phyloP scores from a whole-genome alignment of 2,113 vertebrate genomes.

The Neolamprologus kungweensis region DNA sequence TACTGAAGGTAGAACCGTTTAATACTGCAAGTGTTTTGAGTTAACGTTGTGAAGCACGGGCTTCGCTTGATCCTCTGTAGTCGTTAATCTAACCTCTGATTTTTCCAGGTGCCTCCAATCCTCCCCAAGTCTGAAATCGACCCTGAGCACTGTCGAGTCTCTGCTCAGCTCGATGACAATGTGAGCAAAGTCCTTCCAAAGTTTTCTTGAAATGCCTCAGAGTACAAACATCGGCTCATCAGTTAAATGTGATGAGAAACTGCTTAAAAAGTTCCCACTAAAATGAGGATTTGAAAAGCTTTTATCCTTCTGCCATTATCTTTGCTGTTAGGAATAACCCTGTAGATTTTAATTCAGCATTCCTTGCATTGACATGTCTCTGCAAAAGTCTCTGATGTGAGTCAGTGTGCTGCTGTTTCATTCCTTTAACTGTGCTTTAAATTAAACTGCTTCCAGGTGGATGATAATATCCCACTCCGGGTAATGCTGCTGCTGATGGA shows the following conservation, averaged over 20 bases:
- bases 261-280: background rate
- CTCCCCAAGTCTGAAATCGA: constrained; percentile 89
- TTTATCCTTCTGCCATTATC: background rate
- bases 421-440: background rate
- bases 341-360: background rate
- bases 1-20: constrained; percentile 83
- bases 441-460: constrained; percentile 74
- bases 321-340: background rate
- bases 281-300: background rate
- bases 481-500: constrained; percentile 99
- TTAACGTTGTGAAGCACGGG: background rate
- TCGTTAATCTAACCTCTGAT: background rate
- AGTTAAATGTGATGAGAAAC: background rate
- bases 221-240: background rate
- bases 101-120: constrained; percentile 83
- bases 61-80: background rate
- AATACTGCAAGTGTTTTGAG: background rate
- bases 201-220: background rate
- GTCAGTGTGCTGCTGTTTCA: constrained; percentile 35
- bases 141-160: constrained; percentile 90
- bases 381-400: constrained; percentile 61
- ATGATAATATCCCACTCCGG: constrained; percentile 94
- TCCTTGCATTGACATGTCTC: background rate
- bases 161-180: constrained; percentile 95
- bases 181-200: constrained; percentile 68